These are phyloP conservation scores for Anoplopoma fimbria DNA, from an alignment of 2,113 vertebrate genomes.

Conservation along the genomic window DNA sequence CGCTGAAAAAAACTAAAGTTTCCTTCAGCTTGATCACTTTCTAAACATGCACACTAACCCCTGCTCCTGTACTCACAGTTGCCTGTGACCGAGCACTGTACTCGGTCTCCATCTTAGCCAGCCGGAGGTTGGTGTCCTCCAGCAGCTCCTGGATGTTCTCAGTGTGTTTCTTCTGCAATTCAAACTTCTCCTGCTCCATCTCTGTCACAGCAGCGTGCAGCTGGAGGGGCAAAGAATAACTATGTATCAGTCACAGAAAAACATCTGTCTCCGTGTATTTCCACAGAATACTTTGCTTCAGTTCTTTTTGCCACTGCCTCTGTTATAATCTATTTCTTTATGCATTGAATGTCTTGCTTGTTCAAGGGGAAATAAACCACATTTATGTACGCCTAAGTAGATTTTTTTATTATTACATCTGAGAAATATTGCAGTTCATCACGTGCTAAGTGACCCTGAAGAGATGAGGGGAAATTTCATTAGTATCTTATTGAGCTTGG, in stretches of 20 bases:
- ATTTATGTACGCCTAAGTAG: background rate
- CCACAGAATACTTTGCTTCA: background rate
- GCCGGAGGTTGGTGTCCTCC: constrained; percentile 88
- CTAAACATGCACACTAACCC: background rate
- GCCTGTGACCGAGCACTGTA: constrained; percentile 85
- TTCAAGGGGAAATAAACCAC: constrained; percentile 23
- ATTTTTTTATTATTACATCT: constrained; percentile 23
- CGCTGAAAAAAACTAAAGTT: background rate
- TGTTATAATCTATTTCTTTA: constrained; percentile 6
- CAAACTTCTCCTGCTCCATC: constrained; percentile 95
- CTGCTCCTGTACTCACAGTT: constrained; percentile 83
- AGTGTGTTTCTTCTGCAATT: constrained; percentile 90
- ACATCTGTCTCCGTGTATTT: background rate
- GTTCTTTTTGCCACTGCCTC: background rate
- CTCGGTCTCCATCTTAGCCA: constrained; percentile 91
- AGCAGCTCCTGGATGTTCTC: constrained; percentile 92
- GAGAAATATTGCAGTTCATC: constrained; percentile 24
- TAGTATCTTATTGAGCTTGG: constrained; percentile 38
- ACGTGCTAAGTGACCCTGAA: constrained; percentile 33
- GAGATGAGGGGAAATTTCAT: constrained; percentile 51
- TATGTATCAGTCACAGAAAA: constrained; percentile 19
- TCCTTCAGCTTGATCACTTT: background rate
- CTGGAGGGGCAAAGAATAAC: constrained; percentile 72
- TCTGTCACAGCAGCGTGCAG: constrained; percentile 87
- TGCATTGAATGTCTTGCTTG: constrained; percentile 8